Conservation (phyloP, 2,113 vertebrate species). For the Leptosomus discolor region DNA sequence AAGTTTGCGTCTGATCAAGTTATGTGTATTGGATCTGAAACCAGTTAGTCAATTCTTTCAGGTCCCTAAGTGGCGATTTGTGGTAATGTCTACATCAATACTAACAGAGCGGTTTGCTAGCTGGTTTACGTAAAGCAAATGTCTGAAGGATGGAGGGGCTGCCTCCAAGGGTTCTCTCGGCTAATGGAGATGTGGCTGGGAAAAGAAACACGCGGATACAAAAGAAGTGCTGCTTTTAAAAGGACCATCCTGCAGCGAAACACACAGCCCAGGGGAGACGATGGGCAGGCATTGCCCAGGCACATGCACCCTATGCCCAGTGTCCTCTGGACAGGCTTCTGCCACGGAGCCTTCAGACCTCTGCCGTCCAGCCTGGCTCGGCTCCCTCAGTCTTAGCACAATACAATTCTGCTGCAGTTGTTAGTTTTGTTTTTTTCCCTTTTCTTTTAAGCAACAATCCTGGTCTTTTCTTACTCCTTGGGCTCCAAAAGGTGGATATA, state of each 20-base stretch:
- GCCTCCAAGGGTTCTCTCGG: constrained; percentile 38
- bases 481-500: neutral
- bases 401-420: rapidly evolving
- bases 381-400: neutral
- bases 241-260: neutral
- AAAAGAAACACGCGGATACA: neutral
- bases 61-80: constrained; percentile 87
- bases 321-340: too few species aligned
- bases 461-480: too few species aligned
- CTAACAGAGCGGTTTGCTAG: constrained; percentile 73
- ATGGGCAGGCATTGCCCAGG: neutral
- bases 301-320: rapidly evolving
- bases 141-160: constrained; percentile 64
- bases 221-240: neutral
- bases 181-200: constrained; percentile 25
- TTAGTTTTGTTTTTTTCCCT: rapidly evolving
- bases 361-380: rapidly evolving
- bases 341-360: rapidly evolving
- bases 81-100: constrained; percentile 88
- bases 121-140: constrained; percentile 79
- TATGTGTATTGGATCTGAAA: constrained; percentile 85
- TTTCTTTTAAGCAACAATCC: too few species aligned
- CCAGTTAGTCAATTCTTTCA: constrained; percentile 84
- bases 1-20: constrained; percentile 85
- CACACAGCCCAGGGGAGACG: neutral